Base-by-base conservation (phyloP, 2,797 vertebrate genomes). In the Psittacula echo region DNA sequence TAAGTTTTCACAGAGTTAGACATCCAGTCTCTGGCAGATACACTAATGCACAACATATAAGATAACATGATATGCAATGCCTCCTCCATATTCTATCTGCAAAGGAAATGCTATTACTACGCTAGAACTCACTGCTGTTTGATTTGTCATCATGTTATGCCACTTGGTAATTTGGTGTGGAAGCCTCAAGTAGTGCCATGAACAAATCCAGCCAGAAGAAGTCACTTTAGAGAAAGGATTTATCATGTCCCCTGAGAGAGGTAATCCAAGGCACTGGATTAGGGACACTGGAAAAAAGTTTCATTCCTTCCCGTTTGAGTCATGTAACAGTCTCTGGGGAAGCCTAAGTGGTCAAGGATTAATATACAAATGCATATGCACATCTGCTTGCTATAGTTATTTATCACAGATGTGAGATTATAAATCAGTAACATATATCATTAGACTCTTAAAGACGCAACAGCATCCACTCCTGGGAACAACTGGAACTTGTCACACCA, bases 41-140 rank as follows among this genome's bases (percentile, higher is more conserved):
- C 2, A 53, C 41, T 26, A 86, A 45, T 0, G 3, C 22, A 80
- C 48, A 56, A 1, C 1, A 34, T 11, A 30, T 1, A 50, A 29
- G 32, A 58, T 10, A 72, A 56, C 53, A 34, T 0, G 21, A 82
- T 44, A 29, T 12, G 65, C 48, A 62, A 24, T 18, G 56, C 27
- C 29, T 50, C 23, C 41, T 82, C 61, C 83, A 58, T 10, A 26
- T 3, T 66, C 7, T 2, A 48, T 26, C 50, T 41, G 34, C 67
- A 77, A 85, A 75, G 50, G 56, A 83, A 85, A 66, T 7, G 77
- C 51, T 62, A 9, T 50, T 68, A 23, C 73, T 54, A 0, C 23
- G 78, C 32, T 5, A 74, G 64, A 87, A 53, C 68, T 48, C 67
- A 3, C 39, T 4, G 27, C 41, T 51, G 30, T 54, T 47, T 44